Base-by-base conservation (phyloP, 1,140 invertebrate species). In the Drosophila yakuba region DNA sequence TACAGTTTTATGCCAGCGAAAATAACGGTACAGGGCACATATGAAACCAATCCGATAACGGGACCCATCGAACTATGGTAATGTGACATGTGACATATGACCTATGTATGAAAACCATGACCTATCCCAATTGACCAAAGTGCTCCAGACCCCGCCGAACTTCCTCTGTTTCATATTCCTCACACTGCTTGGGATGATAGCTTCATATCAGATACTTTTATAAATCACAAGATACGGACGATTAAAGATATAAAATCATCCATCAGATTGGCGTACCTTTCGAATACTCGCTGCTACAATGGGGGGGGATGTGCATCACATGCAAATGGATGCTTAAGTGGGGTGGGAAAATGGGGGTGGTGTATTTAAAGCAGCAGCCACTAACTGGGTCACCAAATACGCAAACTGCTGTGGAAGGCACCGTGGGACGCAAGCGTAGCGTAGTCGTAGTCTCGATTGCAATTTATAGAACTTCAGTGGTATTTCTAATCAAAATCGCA, bases 31-130 rank as follows among this genome's bases (percentile, higher is more conserved):
- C 90, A 91, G 73, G 90, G 90, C 75, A 91, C 90, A 75, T 91
- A 91, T 76, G 74, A 89, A 74, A 91, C 90, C 43, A 91, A 91
- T 90, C 81, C 88, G 58, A 91, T 91, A 80, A 91, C 90, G 35
- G 90, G 90, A 91, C 90, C 90, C 63, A 91, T 91, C 82, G 90
- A 91, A 80, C 69, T 91, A 89, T 91, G 90, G 90, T 91, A 91
- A 91, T 85, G 90, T 83, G 56, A 71, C 52, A 72, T 20, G 23
- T 25, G 57, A 25, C 25, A 25, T 25, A 25, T 25, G 25, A 20
- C 20, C 1, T 20, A 20, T 20, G 20, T 2, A 17, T 17, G 17
- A 58, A 68, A 20, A 60, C 48, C 67, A 43, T 23, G 60, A 73
- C 28, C 55, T 57, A 60, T 8, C 44, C 44, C 11, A 38, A 50